A percentile compares a stretch with the other conserved stretches of the same genome.
Conservation (phyloP, 1,140 invertebrate species). For the Microplitis mediator region DNA sequence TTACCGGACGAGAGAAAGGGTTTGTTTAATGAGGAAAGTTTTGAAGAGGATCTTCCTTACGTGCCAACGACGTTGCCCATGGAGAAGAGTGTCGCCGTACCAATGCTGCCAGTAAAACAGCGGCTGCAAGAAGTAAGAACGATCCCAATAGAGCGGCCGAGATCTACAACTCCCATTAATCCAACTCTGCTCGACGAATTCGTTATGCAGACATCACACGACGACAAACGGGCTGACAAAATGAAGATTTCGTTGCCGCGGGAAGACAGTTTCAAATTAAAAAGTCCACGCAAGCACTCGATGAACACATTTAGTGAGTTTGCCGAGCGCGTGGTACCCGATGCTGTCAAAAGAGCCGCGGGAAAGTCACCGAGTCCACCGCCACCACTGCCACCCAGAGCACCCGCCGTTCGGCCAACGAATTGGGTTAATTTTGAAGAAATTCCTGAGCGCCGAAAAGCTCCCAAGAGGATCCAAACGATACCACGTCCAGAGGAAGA, state of each 20-base stretch:
- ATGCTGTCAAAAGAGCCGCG: conserved; percentile 29
- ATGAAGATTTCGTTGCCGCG: conserved; percentile 73
- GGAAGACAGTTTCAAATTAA: conserved; percentile 63
- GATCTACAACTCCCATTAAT: conserved; percentile 83
- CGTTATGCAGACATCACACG: conserved; percentile 53
- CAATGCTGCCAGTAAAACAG: conserved; percentile 80
- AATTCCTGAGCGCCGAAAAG: conserved; percentile 77
- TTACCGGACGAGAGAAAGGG: conserved; percentile 71
- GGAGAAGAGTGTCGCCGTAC: conserved; percentile 80
- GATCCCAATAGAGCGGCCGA: conserved; percentile 83
- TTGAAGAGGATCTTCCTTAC: conserved; percentile 86
- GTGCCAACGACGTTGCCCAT: conserved; percentile 83
- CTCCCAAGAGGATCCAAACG: conserved; percentile 80
- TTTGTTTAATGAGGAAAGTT: conserved; percentile 79
- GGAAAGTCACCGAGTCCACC: conserved; percentile 55
- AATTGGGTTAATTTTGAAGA: conserved; percentile 88
- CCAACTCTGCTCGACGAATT: conserved; percentile 79
- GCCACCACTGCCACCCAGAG: conserved; percentile 62
- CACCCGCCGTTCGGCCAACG: conserved; percentile 49
- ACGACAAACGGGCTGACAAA: conserved; percentile 64
- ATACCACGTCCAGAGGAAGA: conserved; percentile 66
- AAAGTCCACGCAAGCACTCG: conserved; percentile 50
- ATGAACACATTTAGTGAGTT: conserved; percentile 57
- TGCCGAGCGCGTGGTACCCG: conserved; percentile 47
- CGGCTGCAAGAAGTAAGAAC: conserved; percentile 72